Base-by-base conservation (phyloP, 2,797 vertebrate genomes). In the Pygocentrus nattereri region DNA sequence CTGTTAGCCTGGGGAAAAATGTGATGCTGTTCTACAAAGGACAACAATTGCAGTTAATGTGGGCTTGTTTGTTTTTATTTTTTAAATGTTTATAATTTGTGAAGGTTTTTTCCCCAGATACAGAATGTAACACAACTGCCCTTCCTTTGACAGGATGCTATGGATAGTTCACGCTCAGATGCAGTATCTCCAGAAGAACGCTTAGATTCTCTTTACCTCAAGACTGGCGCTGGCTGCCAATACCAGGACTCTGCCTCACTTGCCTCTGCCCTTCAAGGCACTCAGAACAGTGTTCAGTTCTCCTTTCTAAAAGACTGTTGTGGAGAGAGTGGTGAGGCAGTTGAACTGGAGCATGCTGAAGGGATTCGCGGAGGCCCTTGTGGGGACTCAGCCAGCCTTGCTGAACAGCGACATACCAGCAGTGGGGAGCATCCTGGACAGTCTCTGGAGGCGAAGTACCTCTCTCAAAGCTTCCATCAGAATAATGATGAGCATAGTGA, bases 381-480 rank as follows among this genome's bases (percentile, higher is more conserved):
- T 83, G 91, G 88, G 19, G 69, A 85, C 15, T 88, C 84, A 30
- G 61, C 85, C 3, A 82, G 76, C 75, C 54, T 91, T 54, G 3
- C 84, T 64, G 31, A 38, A 21, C 87, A 88, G 47, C 80, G 82
- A 16, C 84, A 85, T 30, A 71, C 81, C 80, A 71, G 67, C 80
- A 90, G 85, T 52, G 90, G 83, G 16, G 84, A 93, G 25, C 84
- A 91, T 88, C 78, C 86, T 1, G 89, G 88, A 61, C 74, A 89
- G 78, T 92, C 94, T 74, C 91, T 97, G 78, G 90, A 95, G 82
- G 85, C 95, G 58, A 89, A 92, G 72, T 96, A 96, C 81, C 93
- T 96, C 82, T 96, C 95, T 82, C 95, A 96, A 89, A 89, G 91
- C 79, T 88, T 90, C 85, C 84, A 87, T 21, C 89, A 88, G 80